Evolutionary conservation across 2,888 invertebrate genomes (phyloP), one percentile per base, ranked within the genome.

Genomic region (Argynnis bischoffii): DNA sequence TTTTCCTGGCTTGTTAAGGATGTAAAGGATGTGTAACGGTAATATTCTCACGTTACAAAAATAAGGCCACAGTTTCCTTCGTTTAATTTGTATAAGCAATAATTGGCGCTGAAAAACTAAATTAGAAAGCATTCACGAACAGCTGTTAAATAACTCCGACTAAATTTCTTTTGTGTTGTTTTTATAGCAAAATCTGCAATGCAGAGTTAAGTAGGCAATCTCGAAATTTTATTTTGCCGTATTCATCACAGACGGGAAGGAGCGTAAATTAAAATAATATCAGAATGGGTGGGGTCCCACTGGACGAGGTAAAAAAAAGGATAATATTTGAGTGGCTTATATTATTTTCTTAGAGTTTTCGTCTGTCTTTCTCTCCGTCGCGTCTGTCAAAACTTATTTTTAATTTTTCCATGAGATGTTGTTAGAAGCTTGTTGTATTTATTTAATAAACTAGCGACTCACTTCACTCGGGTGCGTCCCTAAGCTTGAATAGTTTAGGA

Each of bases 231-330:
- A 64, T 78, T 77, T 74, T 67, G 59, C 69, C 73, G 75, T 75
- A 76, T 78, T 79, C 75, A 79, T 77, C 77, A 77, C 67, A 73
- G 73, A 64, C 69, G 66, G 69, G 67, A 64, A 66, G 69, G 66
- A 69, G 55, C 61, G 65, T 61, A 64, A 79, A 80, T 80, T 78
- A 78, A 80, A 80, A 78, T 76, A 76, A 75, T 77, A 79, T 78
- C 79, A 77, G 67, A 59, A 54, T 46, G 15, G 18, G 67, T 60
- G 41, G 31, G 60, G 54, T 50, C 67, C 13, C 47, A 63, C 11
- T 69, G 64, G 1, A 3, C 60, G 70, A 70, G 64, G 63, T 55
- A 18, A 13, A 31, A 48, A n/a, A 15, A 16, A 31, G 14, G 47
- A 53, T 41, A 26, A 16, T 14, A 59, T 8, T 16, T 35, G 8